Base-by-base conservation (phyloP, 2,797 vertebrate genomes). In the Cuculus canorus region DNA sequence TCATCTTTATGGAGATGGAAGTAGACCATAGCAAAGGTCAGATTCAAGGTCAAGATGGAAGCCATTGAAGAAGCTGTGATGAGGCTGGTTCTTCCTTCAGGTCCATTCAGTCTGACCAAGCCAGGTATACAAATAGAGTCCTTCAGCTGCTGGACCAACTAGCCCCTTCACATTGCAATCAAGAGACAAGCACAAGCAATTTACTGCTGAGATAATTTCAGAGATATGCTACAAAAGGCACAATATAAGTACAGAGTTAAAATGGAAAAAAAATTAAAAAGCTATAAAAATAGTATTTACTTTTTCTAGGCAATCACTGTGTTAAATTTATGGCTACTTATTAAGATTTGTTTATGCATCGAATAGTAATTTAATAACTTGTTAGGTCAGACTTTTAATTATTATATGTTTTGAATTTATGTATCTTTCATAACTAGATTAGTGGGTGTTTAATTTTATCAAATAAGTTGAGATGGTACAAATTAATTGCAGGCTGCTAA, bases 101-200 rank as follows among this genome's bases (percentile, higher is more conserved):
- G 47, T 93, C 93, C 95, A 88, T 96, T 96, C 96, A 95, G 41
- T 97, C 95, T 96, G 80, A 61, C 43, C 33, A 65, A 39, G 63
- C 70, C 66, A 61, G 82, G 82, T 89, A 96, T 96, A 97, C 93
- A 96, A 96, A 96, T 57, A 96, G 91, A 97, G 94, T 92, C 89
- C 96, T 97, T 94, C 91, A 71, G 91, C 83, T 82, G 70, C 86
- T 87, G 61, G 73, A 83, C 93, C 91, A 85, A 69, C 94, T 16
- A 80, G 79, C 32, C 93, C 93, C 92, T 94, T 94, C 90, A 82
- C 84, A n/a, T 45, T n/a, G 48, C 95, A 97, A 97, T 98, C 96
- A 96, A 65, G 93, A 91, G 96, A 97, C 94, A 96, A 94, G 95
- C 95, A 94, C 95, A 97, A 93, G 94, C 86, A 97, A 97, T 97